Evolutionary conservation across 2,888 invertebrate species (phyloP), one percentile per base, ranked within the genome.

Genomic region (Syritta pipiens): DNA sequence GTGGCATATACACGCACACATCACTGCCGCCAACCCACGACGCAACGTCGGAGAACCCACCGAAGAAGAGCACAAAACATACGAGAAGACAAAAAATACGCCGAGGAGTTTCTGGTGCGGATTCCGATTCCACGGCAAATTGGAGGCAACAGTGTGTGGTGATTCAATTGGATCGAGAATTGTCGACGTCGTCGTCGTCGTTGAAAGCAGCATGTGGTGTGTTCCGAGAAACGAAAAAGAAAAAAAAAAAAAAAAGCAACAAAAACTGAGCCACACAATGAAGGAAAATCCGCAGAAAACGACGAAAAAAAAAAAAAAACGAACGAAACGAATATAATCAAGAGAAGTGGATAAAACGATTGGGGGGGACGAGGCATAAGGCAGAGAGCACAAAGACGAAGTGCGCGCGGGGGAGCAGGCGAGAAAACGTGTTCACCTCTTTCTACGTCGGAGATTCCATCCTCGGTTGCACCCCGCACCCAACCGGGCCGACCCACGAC

Each of bases 361-460:
- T 14, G 26, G 55, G 17, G 37, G 26, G 40, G 5, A 17, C 7
- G 12, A 51, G 42, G 49, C 17, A 7, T 9, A 3, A 17, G 37
- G 17, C 17, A 17, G 28, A 7, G 28, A 28, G 1, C n/a, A 28
- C 28, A 4, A 28, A 7, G 28, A 28, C 28, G 28, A 28, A 17
- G 17, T 37, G 37, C 7, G 6, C 1, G 7, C 14, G 9, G 37
- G 17, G 37, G 37, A 17, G n/a, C 37, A 9, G 37, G 51, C 49
- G 62, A 55, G 60, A 71, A 77, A 77, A 77, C 65, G 60, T 77
- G 77, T 71, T 77, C 65, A 60, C 71, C 77, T 72, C 77, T 67
- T 77, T 77, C 40, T 71, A 77, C 71, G 77, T 77, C 71, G 71
- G 71, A 77, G 77, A 77, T 72, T 77, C 71, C 77, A 67, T 71